These are phyloP conservation scores for Abrostola tripartita DNA, from an alignment of 2,888 invertebrate species.

Conservation along the genomic window DNA sequence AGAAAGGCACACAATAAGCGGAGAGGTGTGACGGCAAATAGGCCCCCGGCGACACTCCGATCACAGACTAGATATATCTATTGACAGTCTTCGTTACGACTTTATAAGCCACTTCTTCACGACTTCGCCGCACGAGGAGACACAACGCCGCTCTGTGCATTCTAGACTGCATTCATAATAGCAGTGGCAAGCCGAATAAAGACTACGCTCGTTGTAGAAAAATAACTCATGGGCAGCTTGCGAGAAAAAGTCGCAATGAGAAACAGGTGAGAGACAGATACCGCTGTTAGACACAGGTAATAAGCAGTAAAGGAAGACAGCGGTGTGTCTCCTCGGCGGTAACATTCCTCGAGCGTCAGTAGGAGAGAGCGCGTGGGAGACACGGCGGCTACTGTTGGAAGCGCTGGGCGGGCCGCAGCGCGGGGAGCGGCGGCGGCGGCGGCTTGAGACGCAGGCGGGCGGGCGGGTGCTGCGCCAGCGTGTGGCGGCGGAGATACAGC, in stretches of 20 bases:
- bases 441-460: constrained; percentile 71
- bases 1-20: constrained; percentile 88
- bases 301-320: constrained; percentile 20
- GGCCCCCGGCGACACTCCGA: constrained; percentile 88
- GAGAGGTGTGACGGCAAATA: constrained; percentile 84
- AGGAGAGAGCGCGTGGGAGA: constrained; percentile 60
- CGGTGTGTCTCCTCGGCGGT: constrained; percentile 43
- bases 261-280: constrained; percentile 24
- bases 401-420: constrained; percentile 75
- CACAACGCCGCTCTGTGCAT: constrained; percentile 58
- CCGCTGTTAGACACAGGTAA: constrained; percentile 9
- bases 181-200: constrained; percentile 9
- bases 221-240: constrained; percentile 17
- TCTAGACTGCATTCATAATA: constrained; percentile 15
- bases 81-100: constrained; percentile 84
- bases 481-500: constrained; percentile 92
- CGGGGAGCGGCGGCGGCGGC: constrained; percentile 70
- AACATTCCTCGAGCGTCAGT: constrained; percentile 42
- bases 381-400: constrained; percentile 66
- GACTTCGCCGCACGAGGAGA: constrained; percentile 68
- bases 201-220: constrained; percentile 9
- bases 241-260: constrained; percentile 30
- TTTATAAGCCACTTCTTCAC: constrained; percentile 77
- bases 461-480: constrained; percentile 90
- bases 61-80: constrained; percentile 88